A percentile compares a stretch with the other conserved stretches of the same genome.
These are phyloP conservation scores for Megaceryle alcyon DNA, from an alignment of 2,797 vertebrate genomes.

Conservation along the genomic window DNA sequence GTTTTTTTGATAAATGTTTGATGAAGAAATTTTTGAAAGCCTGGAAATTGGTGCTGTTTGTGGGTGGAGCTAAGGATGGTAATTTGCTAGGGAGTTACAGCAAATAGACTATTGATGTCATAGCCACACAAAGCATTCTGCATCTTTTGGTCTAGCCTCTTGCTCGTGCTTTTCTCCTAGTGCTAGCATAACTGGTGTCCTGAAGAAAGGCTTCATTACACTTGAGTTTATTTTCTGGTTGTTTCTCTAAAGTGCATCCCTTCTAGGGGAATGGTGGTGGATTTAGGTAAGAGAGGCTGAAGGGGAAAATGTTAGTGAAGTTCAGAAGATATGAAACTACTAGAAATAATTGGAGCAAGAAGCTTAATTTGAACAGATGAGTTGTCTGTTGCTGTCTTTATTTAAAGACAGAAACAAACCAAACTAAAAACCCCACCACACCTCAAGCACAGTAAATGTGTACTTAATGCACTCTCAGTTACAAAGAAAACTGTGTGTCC, in stretches of 20 bases:
- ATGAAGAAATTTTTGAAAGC: not conserved
- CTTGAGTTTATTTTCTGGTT: not conserved
- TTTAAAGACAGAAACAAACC: not conserved
- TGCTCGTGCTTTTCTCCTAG: accelerated
- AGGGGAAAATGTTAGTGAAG: not conserved
- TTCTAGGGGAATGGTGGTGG: not conserved
- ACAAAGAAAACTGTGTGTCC: not conserved
- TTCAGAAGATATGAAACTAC: not conserved
- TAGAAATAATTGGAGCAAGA: not conserved
- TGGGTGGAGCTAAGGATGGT: not conserved
- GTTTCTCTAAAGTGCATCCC: not conserved
- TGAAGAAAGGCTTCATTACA: not conserved
- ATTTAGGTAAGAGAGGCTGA: not conserved
- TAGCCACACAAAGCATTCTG: not conserved
- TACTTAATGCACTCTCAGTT: not conserved
- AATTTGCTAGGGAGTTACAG: not conserved
- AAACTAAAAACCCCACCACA: not conserved
- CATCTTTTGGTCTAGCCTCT: not conserved
- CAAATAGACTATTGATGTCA: not conserved
- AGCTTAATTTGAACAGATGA: not conserved
- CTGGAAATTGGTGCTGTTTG: not conserved
- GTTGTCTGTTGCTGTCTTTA: not conserved
- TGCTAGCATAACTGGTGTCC: not conserved
- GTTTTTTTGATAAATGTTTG: not conserved
- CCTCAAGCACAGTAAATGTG: not conserved